Evolutionary conservation across 1,140 invertebrate genomes (phyloP).

Genomic region (Temnothorax longispinosus): DNA sequence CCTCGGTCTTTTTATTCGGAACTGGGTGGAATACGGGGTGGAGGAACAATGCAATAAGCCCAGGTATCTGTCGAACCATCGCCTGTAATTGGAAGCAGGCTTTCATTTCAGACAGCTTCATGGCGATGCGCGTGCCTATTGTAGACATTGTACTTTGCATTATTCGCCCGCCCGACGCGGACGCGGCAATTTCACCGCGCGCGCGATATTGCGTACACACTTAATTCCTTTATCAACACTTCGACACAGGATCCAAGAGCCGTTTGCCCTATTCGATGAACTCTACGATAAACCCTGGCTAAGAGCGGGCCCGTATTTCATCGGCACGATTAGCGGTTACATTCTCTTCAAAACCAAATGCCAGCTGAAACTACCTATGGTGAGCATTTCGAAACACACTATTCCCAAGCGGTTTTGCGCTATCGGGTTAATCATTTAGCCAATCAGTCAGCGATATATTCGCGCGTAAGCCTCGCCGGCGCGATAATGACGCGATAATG

Average conservation of each 20-base stretch:
- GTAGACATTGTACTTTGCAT: constrained; percentile 42
- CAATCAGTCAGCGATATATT: background rate
- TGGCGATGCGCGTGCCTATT: constrained; percentile 1
- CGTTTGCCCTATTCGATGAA: constrained; percentile 93
- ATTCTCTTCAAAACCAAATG: constrained; percentile 90
- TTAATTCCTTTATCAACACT: constrained; percentile 56
- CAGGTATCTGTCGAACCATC: constrained; percentile 30
- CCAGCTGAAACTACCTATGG: constrained; percentile 88
- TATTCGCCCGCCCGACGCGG: background rate
- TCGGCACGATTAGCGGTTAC: constrained; percentile 92
- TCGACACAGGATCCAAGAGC: constrained; percentile 88
- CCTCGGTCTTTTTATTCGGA: constrained; percentile 12
- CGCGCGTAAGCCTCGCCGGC: background rate
- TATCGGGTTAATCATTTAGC: background rate
- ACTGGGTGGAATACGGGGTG: constrained; percentile 19
- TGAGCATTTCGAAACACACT: constrained; percentile 73
- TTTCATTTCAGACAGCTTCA: constrained; percentile 41
- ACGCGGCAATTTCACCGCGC: constrained; percentile 12
- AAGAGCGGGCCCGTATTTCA: constrained; percentile 92
- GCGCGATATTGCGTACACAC: constrained; percentile 8
- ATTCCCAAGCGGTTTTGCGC: background rate
- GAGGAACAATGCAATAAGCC: constrained; percentile 39
- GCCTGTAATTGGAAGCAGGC: constrained; percentile 41
- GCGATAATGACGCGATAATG: background rate
- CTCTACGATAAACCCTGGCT: constrained; percentile 95